Base-by-base conservation (phyloP, 2,113 vertebrate species). In the Malurus alboscapulatus region DNA sequence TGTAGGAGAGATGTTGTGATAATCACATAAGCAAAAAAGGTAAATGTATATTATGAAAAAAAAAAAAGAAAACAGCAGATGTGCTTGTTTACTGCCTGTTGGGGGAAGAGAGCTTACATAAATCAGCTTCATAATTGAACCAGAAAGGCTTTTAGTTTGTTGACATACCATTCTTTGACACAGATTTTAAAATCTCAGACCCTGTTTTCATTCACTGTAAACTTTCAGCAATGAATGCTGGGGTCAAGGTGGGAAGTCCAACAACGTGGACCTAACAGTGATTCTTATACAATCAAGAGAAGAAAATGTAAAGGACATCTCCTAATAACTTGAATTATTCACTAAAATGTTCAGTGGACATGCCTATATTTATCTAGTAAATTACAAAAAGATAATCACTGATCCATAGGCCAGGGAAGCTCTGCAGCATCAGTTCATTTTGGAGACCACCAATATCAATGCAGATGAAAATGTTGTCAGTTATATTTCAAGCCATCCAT, bases 61-160 rank as follows among this genome's bases (percentile, higher is more conserved):
- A 36, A 36, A 36, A 36, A 36, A 36, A 36, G 36, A 36, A 36
- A 36, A 2, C 30, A 51, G 1, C 12, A 78, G 22, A 72, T 50
- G 66, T 83, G 19, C 24, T 69, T 86, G 80, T 86, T 89, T 90
- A 51, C 63, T 80, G 36, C 20, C 47, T 86, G 22, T 72, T 76
- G 50, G 26, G n/a, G 75, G 88, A 87, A 12, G 88, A 84, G 68
- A 87, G 4, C 11, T 61, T 67, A 58, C 66, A 89, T 40, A 87
- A 92, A 90, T 72, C 38, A 87, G 45, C 40, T 92, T 88, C 72
- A 57, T 61, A 90, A 90, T 79, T 72, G 40, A 79, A 84, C 22
- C 73, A 25, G 45, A 88, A 93, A 91, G 30, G 30, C 22, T 92
- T 88, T 17, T 73, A 74, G 3, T 82, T 95, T 90, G 26, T 57